Evolutionary conservation across 2,888 invertebrate genomes (phyloP).

Genomic region (Melinopterus prodromus): DNA sequence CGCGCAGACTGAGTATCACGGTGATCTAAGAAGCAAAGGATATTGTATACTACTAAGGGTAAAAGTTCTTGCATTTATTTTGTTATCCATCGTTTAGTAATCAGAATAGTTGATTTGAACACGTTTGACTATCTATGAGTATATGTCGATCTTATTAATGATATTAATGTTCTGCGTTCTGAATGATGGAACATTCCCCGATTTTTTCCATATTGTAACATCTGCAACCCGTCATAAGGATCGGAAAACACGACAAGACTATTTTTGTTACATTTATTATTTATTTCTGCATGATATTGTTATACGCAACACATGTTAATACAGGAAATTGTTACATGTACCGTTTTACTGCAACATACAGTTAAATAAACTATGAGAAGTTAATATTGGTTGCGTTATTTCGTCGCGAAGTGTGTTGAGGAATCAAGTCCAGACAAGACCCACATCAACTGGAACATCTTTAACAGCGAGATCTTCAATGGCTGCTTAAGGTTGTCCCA

Average conservation of each 20-base stretch:
- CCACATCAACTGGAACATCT: too few relatives aligned
- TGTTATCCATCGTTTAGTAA: neutral
- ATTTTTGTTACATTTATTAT: neutral
- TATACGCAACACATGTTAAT: neutral
- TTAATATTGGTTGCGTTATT: neutral
- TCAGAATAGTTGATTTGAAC: neutral
- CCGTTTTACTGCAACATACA: neutral
- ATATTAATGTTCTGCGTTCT: too few relatives aligned
- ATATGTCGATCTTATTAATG: too few relatives aligned
- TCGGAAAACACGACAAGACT: neutral
- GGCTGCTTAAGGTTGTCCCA: too few relatives aligned
- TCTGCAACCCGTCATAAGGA: too few relatives aligned
- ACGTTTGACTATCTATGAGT: too few relatives aligned
- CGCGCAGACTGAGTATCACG: neutral
- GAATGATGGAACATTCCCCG: too few relatives aligned
- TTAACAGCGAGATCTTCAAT: too few relatives aligned
- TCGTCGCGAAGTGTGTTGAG: neutral
- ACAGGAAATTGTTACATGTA: conserved; percentile 4
- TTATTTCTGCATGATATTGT: conserved; percentile 4
- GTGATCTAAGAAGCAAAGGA: neutral
- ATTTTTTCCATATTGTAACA: too few relatives aligned
- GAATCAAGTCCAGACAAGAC: too few relatives aligned
- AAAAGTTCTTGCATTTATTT: neutral
- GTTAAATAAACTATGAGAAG: neutral
- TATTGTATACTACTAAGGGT: too few relatives aligned